Evolutionary conservation across 2,888 invertebrate species (phyloP).

Genomic region (Dasysyrphus albostriatus): DNA sequence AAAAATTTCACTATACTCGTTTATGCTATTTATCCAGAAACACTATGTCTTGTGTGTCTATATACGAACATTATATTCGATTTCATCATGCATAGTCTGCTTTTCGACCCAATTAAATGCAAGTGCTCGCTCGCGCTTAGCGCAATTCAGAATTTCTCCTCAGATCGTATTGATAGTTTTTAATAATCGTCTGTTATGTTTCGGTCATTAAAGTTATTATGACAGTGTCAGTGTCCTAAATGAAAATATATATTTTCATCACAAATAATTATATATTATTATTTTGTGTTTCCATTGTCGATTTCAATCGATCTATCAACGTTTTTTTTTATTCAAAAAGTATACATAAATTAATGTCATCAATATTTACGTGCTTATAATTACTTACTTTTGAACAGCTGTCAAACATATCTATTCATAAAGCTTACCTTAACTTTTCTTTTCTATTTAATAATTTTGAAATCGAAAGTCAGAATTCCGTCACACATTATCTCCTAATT

Average conservation of each 20-base stretch:
- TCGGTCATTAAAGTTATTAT: conserved; percentile 2
- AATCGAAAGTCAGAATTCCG: conserved; percentile 68
- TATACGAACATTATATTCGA: conserved; percentile 33
- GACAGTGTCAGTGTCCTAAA: not conserved
- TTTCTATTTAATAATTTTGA: conserved; percentile 4
- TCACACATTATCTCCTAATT: conserved; percentile 48
- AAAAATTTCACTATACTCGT: conserved; percentile 69
- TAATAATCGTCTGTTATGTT: conserved; percentile 42
- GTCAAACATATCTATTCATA: not conserved
- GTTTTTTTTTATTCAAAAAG: not conserved
- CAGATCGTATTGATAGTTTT: conserved; percentile 26
- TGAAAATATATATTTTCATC: not conserved
- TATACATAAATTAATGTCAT: conserved; percentile 24
- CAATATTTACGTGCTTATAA: conserved; percentile 50
- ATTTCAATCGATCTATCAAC: not conserved
- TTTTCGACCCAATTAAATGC: conserved; percentile 65
- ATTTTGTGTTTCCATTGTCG: too few species aligned
- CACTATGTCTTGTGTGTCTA: not conserved
- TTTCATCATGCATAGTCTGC: conserved; percentile 47
- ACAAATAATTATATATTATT: too few species aligned
- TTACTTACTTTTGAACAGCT: not conserved
- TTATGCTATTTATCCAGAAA: conserved; percentile 37
- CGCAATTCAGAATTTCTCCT: conserved; percentile 66
- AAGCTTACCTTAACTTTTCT: not conserved
- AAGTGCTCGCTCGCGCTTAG: conserved; percentile 31